These are phyloP conservation scores for Felis chaus DNA, from an alignment of 2,113 vertebrate species.

Conservation along the genomic window DNA sequence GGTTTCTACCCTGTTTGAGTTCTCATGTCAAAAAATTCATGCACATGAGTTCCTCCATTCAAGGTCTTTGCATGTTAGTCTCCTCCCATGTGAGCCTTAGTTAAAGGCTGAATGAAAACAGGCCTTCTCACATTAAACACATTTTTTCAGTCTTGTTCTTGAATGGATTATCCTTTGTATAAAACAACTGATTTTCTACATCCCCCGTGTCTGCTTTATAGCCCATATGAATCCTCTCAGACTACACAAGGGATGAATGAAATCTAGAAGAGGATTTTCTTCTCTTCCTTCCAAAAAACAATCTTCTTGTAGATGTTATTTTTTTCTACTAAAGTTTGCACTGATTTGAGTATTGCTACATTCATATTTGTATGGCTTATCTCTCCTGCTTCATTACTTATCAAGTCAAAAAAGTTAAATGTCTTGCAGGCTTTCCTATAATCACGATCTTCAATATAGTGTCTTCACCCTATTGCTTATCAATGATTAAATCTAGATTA, in stretches of 20 bases:
- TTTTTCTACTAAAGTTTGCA: neutral
- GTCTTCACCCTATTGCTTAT: neutral
- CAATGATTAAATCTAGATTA: neutral
- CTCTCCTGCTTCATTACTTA: neutral
- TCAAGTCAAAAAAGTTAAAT: neutral
- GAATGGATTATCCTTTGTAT: neutral
- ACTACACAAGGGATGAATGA: neutral
- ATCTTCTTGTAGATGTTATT: neutral
- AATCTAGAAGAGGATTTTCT: neutral
- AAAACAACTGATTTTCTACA: neutral
- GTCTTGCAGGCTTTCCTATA: neutral
- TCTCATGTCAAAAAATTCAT: conserved; percentile 39
- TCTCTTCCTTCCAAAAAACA: neutral
- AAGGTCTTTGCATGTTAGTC: neutral
- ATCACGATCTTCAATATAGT: neutral
- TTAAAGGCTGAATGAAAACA: neutral
- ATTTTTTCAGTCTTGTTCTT: neutral
- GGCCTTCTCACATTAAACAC: neutral
- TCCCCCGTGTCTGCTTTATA: neutral
- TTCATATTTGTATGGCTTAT: neutral
- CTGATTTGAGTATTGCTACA: neutral
- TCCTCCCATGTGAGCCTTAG: neutral
- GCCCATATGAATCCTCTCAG: neutral
- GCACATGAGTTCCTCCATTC: neutral
- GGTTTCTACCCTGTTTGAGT: neutral